phyloP scores from a whole-genome alignment of 2,888 invertebrate species.

The Agelastica alni region DNA sequence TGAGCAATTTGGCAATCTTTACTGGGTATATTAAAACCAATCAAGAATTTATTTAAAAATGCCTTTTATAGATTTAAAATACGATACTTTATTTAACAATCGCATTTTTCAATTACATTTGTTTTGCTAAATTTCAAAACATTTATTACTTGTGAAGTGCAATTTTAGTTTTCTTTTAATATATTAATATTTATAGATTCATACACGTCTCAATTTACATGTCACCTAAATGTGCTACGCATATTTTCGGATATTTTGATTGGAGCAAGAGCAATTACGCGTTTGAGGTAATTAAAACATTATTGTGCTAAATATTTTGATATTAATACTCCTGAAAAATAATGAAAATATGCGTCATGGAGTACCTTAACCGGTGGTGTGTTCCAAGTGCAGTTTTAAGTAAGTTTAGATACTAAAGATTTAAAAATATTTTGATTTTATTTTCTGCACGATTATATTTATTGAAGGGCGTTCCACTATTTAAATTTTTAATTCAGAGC shows the following conservation, averaged over 20 bases:
- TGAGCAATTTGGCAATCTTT: too few species aligned
- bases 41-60: too few species aligned
- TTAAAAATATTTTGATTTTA: conserved; percentile 11
- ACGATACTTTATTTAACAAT: too few species aligned
- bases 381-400: conserved; percentile 1
- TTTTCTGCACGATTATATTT: conserved; percentile 9
- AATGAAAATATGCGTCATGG: conserved; percentile 23
- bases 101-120: too few species aligned
- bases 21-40: too few species aligned
- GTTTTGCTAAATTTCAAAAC: too few species aligned
- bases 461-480: background rate
- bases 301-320: conserved; percentile 42
- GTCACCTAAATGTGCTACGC: background rate
- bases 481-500: background rate
- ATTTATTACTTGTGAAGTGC: too few species aligned
- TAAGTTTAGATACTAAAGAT: background rate
- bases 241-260: background rate
- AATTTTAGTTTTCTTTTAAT: too few species aligned
- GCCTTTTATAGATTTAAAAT: too few species aligned
- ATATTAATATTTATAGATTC: too few species aligned
- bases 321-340: conserved; percentile 25
- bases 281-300: conserved; percentile 36
- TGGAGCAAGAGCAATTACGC: conserved; percentile 10
- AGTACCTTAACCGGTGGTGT: background rate
- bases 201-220: too few species aligned